Conservation (phyloP, 2,888 invertebrate genomes). For the Clusia tigrina region DNA sequence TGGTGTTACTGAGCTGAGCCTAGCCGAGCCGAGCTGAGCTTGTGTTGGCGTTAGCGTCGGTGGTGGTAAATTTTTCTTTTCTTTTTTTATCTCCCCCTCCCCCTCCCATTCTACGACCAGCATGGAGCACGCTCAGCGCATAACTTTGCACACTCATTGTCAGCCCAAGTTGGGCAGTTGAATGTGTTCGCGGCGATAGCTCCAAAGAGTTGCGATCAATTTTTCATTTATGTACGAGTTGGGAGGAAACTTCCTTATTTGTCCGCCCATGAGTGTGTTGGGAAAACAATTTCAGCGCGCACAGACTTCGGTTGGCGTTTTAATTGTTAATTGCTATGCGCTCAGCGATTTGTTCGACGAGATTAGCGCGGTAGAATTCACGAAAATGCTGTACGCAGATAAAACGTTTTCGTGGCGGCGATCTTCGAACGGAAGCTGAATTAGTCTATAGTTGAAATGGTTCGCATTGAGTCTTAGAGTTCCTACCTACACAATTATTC, state of each 20-base stretch:
- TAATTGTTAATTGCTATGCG: constrained; percentile 28
- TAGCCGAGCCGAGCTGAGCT: neutral
- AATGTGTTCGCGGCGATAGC: constrained; percentile 12
- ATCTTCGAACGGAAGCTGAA: neutral
- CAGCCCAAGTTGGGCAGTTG: constrained; percentile 2
- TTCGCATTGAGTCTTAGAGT: neutral
- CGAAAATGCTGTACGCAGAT: constrained; percentile 18
- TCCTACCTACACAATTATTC: neutral
- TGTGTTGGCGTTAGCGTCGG: constrained; percentile 26
- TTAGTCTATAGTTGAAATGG: neutral
- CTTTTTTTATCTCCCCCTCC: constrained; percentile 6
- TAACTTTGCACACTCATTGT: constrained; percentile 26
- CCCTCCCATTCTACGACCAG: neutral
- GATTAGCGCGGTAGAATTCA: constrained; percentile 22
- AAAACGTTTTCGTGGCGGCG: neutral
- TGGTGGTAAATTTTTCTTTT: constrained; percentile 17
- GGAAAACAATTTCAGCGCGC: neutral
- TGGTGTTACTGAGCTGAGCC: neutral
- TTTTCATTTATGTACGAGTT: constrained; percentile 1
- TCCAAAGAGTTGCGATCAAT: constrained; percentile 23
- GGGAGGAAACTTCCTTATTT: constrained; percentile 27
- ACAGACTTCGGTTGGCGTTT: constrained; percentile 9
- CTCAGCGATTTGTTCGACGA: constrained; percentile 15
- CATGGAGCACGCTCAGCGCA: constrained; percentile 23
- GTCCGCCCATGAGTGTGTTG: neutral